phyloP scores from a whole-genome alignment of 2,113 vertebrate genomes.

The Muscicapa adusta region DNA sequence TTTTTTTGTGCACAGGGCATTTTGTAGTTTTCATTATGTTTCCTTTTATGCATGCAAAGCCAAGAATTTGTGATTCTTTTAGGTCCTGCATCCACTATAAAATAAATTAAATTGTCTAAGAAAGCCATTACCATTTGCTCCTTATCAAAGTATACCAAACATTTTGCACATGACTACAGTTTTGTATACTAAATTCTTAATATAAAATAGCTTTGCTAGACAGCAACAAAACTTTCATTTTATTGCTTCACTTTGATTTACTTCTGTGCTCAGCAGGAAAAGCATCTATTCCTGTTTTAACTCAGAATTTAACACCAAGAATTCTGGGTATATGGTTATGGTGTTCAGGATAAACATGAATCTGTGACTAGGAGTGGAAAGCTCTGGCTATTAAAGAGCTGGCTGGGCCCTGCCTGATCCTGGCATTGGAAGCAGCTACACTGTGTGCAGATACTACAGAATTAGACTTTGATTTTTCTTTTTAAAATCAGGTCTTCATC shows the following conservation, averaged over 20 bases:
- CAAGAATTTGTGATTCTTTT: not conserved
- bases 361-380: not conserved
- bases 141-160: conserved; percentile 27
- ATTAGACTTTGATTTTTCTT: not conserved
- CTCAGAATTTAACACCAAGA: not conserved
- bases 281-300: not conserved
- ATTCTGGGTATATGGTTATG: not conserved
- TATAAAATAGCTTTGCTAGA: not conserved
- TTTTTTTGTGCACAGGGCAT: not conserved
- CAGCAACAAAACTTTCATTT: conserved; percentile 11
- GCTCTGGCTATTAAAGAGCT: not conserved
- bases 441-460: not conserved
- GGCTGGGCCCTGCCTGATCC: not conserved
- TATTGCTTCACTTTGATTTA: conserved; percentile 40
- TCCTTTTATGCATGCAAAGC: not conserved
- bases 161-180: not conserved
- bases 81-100: not conserved
- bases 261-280: not conserved
- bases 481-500: not conserved
- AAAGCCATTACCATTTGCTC: not conserved
- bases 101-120: conserved; percentile 27
- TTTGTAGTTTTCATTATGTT: not conserved
- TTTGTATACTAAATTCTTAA: conserved; percentile 35
- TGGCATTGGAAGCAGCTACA: not conserved
- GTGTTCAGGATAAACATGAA: not conserved